Conservation (phyloP, 2,113 vertebrate species). For the Lepus americanus region DNA sequence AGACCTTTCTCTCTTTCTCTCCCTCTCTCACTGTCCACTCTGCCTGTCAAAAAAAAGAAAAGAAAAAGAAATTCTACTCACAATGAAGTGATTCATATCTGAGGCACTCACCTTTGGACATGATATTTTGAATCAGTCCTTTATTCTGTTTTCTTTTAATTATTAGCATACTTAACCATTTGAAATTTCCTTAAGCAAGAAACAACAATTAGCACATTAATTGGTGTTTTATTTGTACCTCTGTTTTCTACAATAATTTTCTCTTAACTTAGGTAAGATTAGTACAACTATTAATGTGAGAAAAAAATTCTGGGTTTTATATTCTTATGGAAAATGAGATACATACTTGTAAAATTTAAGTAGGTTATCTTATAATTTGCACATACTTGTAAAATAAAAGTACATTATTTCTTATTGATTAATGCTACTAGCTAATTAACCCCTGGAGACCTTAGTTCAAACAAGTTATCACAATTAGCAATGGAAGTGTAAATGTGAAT, state of each 20-base stretch:
- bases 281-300: neutral
- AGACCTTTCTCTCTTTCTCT: too few species aligned
- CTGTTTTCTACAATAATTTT: neutral
- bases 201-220: slow-evolving; percentile 40
- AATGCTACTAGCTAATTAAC: slow-evolving; percentile 53
- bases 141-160: slow-evolving; percentile 40
- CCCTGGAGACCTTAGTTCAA: slow-evolving; percentile 36
- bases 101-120: neutral
- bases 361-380: neutral
- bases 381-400: slow-evolving; percentile 47
- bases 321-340: slow-evolving; percentile 50
- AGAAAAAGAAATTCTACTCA: neutral
- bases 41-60: too few species aligned
- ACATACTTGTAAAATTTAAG: neutral
- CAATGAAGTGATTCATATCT: slow-evolving; percentile 12
- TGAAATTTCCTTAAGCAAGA: slow-evolving; percentile 3
- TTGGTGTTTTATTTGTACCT: slow-evolving; percentile 6
- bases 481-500: slow-evolving; percentile 21
- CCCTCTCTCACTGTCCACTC: too few species aligned
- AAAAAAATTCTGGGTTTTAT: slow-evolving; percentile 6
- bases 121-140: neutral
- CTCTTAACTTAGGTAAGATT: neutral
- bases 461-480: slow-evolving; percentile 45
- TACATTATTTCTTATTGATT: slow-evolving; percentile 48
- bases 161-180: slow-evolving; percentile 10